These are phyloP conservation scores for Heliconius cydno DNA, from an alignment of 2,888 invertebrate species.

Conservation along the genomic window DNA sequence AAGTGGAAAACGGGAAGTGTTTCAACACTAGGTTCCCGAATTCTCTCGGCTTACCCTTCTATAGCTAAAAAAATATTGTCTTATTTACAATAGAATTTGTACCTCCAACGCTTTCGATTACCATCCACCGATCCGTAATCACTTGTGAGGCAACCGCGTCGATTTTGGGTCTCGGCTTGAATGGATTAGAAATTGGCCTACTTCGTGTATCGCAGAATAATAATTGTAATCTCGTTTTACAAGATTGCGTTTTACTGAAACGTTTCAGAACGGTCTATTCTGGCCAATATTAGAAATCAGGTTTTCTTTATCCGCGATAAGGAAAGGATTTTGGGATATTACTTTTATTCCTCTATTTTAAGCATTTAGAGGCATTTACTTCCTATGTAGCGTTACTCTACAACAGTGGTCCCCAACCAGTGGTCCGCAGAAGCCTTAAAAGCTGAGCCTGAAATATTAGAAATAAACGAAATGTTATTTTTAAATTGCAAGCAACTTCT, in stretches of 20 bases:
- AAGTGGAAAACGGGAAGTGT: no score
- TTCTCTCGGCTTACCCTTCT: no score
- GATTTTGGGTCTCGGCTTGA: slow-evolving; percentile 54
- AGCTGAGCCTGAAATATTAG: background rate
- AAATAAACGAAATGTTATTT: background rate
- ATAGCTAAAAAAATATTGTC: background rate
- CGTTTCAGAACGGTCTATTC: background rate
- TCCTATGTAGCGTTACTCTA: background rate
- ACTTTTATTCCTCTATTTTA: no score
- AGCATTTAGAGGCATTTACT: no score
- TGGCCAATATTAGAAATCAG: background rate
- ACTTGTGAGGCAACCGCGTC: slow-evolving; percentile 37
- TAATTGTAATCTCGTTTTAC: slow-evolving; percentile 57
- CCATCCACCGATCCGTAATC: slow-evolving; percentile 6
- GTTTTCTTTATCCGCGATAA: background rate
- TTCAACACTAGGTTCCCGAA: no score
- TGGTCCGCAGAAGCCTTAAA: no score
- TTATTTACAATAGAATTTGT: slow-evolving; percentile 28
- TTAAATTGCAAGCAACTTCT: background rate
- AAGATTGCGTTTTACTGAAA: slow-evolving; percentile 44
- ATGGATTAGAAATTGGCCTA: slow-evolving; percentile 71
- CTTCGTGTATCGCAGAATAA: slow-evolving; percentile 55
- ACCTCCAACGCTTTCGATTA: slow-evolving; percentile 14
- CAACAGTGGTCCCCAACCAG: background rate
- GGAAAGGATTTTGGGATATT: no score